Base-by-base conservation (phyloP, 2,113 vertebrate species). In the Xenopus borealis region DNA sequence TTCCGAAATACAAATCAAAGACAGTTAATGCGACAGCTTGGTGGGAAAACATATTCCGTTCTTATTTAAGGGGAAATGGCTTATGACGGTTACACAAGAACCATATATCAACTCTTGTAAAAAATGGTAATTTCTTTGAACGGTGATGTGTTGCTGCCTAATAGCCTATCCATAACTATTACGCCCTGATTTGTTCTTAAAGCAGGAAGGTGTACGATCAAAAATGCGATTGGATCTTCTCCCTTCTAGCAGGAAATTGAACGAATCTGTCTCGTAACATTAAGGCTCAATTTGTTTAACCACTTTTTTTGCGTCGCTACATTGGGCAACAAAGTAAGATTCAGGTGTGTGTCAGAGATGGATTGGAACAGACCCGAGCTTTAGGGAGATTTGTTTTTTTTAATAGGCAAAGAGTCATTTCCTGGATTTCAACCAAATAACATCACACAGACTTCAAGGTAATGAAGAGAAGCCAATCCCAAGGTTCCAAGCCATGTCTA, bases 31-130 rank as follows among this genome's bases (percentile, higher is more conserved):
- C 66, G 78, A 82, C 71, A 83, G 66, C 27, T 46, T 62, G 75
- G 58, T 80, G 80, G 86, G 82, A 82, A 86, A 83, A 82, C 19
- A 69, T 71, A 80, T 67, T 84, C 80, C 19, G 64, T 81, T 83
- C 79, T 75, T 84, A 77, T 82, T 83, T 80, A 76, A 83, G 83
- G 84, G 81, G 79, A 86, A 84, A 82, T 78, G 71, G 80, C 44
- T 85, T 85, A 71, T 81, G 75, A 81, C 75, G 63, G 59, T 58
- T 27, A 50, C 1, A 0, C 58, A 79, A 68, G 61, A 69, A 45
- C 58, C 77, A 76, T 77, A 78, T 75, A 81, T 75, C 59, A 81
- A 72, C 80, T 75, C 69, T 82, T 80, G 67, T 62, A 14, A 73
- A 72, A 75, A 69, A 68, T 13, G n/a, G 71, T 55, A 23, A 62